Base-by-base conservation (phyloP, 1,140 invertebrate genomes). In the Sinonovacula constricta region DNA sequence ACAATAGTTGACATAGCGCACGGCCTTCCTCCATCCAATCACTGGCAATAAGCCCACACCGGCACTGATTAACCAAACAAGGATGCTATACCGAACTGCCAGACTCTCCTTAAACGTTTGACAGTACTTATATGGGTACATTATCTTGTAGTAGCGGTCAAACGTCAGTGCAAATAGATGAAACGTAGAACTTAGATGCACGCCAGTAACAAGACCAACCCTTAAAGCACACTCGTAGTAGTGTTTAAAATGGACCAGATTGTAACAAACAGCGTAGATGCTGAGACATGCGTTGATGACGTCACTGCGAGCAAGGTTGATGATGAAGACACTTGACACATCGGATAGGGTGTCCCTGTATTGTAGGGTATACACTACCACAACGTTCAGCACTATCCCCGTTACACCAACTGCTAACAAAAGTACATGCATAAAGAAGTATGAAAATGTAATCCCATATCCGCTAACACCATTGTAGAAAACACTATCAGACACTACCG, bases 161-260 rank as follows among this genome's bases (percentile, higher is more conserved):
- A 68, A 22, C 12, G 66, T 68, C 24, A 68, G 31, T 10, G 49
- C 66, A 0, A 56, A 30, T 14, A 68, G 51, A 30, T 68, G 66
- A 3, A 68, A 22, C 14, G 22, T 51, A n/a, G 66, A 68, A 26
- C 56, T 68, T 1, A 54, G 56, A 15, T 51, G 28, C 1, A 56
- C 56, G 7, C 66, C 66, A 34, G 18, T 56, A n/a, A 68, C n/a
- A 7, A 56, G 45, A 34, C 66, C 66, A 2, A 31, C 10, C 5
- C 66, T 7, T 36, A 68, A 68, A 3, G 66, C 49, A 56, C 66
- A 68, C n/a, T 68, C 66, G 45, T 68, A 68, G 31, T 54, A 68
- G 34, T 68, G 53, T 36, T 68, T 68, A 51, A 54, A 68, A 31
- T 68, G 66, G 10, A 68, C 24, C 3, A 68, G 66, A 36, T 68